Base-by-base conservation (phyloP, 2,113 vertebrate species). In the Dryoscopus gambensis region DNA sequence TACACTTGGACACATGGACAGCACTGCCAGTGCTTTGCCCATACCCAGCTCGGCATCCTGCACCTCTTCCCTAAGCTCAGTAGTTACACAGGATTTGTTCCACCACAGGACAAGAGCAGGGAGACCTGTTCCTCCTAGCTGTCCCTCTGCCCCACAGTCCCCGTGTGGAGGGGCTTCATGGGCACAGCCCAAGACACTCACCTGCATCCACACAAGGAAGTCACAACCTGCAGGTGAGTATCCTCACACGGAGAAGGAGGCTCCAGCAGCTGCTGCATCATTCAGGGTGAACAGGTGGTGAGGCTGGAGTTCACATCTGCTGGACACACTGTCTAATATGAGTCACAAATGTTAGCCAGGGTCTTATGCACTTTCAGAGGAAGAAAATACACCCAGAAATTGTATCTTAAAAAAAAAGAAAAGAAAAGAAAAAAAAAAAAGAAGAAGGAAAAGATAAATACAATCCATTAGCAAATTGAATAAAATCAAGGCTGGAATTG, bases 11-110 rank as follows among this genome's bases (percentile, higher is more conserved):
- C 33, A 60, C 0, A 2, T 5, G 3, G 33, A 31, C 22, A 24
- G n/a, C 0, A 0, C 35, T 65, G 67, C 35, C n/a, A 86, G 50
- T 9, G 49, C 59, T 46, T 25, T 8, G 2, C 24, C 40, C 5
- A 1, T 33, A 35, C 30, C 6, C 27, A 5, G 15, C 13, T n/a
- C 0, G 0, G 42, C 19, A 83, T 23, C 31, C 79, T 39, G 15
- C 3, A 4, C 22, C 76, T 80, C 60, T 22, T 75, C 39, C 59
- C 33, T 28, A 22, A 52, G 21, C 40, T 47, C 7, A 33, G 23
- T 18, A 12, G 35, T 25, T 60, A 17, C 23, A 30, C 2, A 1
- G 53, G 40, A 13, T 59, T 63, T 49, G 22, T 9, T 56, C 23
- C 44, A 56, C 16, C 25, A 11, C 21, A 64, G 39, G 27, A 89